Evolutionary conservation across 1,140 invertebrate genomes (phyloP), one percentile per base, ranked within the genome.

Genomic region (Pectinophora gossypiella): DNA sequence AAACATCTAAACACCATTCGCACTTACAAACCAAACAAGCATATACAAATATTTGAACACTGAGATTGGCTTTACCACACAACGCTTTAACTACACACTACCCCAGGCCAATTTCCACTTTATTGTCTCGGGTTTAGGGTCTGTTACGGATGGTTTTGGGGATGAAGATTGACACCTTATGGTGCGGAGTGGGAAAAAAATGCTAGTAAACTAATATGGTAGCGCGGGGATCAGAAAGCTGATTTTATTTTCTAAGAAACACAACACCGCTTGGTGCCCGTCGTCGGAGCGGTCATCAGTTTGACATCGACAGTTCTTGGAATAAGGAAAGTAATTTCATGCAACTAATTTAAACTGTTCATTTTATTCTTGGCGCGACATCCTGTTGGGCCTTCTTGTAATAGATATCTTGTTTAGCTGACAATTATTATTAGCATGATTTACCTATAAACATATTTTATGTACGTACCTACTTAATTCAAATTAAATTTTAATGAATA

Each of bases 1-100:
- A 81, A 84, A 86, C 78, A 84, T 68, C 68, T 78, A 80, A 86
- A 78, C 76, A 80, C 79, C 79, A 86, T 86, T 86, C 79, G 77
- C 77, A 86, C 81, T 84, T 85, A 84, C 80, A 80, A 77, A 82
- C 59, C 76, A 85, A 86, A 84, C 81, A 85, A 63, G 72, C 72
- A 65, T 75, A 80, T 51, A 73, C 74, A 83, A 86, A 86, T 86
- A 86, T 86, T 85, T 81, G 76, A 86, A 80, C 77, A 63, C 59
- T 51, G 56, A 72, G 70, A 81, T 80, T 76, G 79, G 55, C 68
- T 75, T 68, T 68, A 66, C 67, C 68, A 69, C 67, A 48, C 65
- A 70, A 73, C 48, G 63, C 49, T 58, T 54, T 49, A 64, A 54
- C 51, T 51, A 61, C 19, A 22, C 56, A 58, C 48, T 51, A 40